Percentiles rank a stretch among this genome's conserved stretches.
phyloP scores from a whole-genome alignment of 2,888 invertebrate species.

The Parochlus steinenii region DNA sequence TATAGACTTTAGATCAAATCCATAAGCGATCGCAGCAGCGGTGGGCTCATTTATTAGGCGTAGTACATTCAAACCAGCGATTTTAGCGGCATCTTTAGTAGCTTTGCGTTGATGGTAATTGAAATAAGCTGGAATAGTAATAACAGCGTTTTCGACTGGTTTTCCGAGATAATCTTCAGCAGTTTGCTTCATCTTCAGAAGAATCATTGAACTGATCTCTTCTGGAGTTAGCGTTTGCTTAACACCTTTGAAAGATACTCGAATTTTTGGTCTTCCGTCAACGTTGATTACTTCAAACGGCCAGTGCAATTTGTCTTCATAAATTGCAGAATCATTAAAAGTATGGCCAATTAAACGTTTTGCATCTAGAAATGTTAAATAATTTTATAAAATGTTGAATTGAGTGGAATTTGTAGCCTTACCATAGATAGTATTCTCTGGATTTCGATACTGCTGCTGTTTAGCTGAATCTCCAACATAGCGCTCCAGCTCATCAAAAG shows the following conservation, averaged over 20 bases:
- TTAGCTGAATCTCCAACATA: slow-evolving; percentile 77
- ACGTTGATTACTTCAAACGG: slow-evolving; percentile 52
- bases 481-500: slow-evolving; percentile 70
- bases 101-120: slow-evolving; percentile 70
- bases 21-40: slow-evolving; percentile 73
- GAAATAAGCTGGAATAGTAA: slow-evolving; percentile 73
- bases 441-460: slow-evolving; percentile 65
- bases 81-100: slow-evolving; percentile 77
- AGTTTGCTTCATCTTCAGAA: slow-evolving; percentile 69
- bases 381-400: slow-evolving; percentile 15
- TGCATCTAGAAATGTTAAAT: slow-evolving; percentile 41
- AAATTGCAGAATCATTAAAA: slow-evolving; percentile 59
- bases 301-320: slow-evolving; percentile 73
- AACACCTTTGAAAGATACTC: slow-evolving; percentile 57
- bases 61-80: slow-evolving; percentile 72
- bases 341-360: slow-evolving; percentile 70
- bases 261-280: slow-evolving; percentile 53
- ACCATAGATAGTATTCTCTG: slow-evolving; percentile 71
- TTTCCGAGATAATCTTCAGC: slow-evolving; percentile 62
- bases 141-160: slow-evolving; percentile 55
- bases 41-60: slow-evolving; percentile 86
- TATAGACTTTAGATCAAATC: slow-evolving; percentile 55
- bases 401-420: slow-evolving; percentile 15
- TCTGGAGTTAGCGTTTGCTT: slow-evolving; percentile 61
- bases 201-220: slow-evolving; percentile 72